Evolutionary conservation across 2,888 invertebrate species (phyloP).

Genomic region (Drosophila dives): DNA sequence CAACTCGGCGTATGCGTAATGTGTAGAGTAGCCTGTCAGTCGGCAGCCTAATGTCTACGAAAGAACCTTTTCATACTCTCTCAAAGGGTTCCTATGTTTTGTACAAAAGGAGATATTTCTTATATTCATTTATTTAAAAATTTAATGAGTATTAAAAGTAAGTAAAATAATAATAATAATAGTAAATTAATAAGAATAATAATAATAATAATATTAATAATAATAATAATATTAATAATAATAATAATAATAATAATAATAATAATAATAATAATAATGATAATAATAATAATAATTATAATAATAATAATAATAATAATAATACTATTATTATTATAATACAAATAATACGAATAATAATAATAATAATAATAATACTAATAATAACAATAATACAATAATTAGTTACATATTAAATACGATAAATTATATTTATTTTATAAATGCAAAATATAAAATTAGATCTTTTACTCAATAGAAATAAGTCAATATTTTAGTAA

Average conservation of each 20-base stretch:
- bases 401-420: background rate
- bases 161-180: background rate
- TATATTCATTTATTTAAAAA: background rate
- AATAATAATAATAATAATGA: too few relatives aligned
- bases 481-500: too few relatives aligned
- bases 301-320: too few relatives aligned
- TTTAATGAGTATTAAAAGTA: background rate
- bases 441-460: background rate
- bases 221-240: too few relatives aligned
- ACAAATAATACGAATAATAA: too few relatives aligned
- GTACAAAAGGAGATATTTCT: background rate
- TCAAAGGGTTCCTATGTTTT: background rate
- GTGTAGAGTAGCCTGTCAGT: constrained; percentile 45
- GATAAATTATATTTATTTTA: background rate
- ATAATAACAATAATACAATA: background rate
- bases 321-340: too few relatives aligned
- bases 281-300: too few relatives aligned
- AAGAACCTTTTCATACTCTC: background rate
- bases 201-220: too few relatives aligned
- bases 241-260: too few relatives aligned
- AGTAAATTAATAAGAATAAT: too few relatives aligned
- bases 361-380: too few relatives aligned
- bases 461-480: background rate
- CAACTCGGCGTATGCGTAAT: constrained; percentile 80
- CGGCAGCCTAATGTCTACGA: constrained; percentile 38